Conservation (phyloP, 35 echinoderm and acorn worm genomes). For the Eucidaris tribuloides region DNA sequence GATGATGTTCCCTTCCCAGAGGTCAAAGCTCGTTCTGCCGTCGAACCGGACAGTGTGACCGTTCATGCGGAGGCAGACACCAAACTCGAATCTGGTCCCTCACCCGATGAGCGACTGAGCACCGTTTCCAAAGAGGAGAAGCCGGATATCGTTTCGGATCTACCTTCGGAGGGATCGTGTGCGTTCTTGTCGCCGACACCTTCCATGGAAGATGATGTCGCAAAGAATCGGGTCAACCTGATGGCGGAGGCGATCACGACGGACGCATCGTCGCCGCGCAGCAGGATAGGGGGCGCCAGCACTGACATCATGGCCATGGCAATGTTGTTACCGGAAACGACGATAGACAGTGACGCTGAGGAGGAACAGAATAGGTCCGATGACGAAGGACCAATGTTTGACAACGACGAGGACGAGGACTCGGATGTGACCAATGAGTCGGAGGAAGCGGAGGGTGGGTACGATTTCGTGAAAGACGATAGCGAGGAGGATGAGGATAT, state of each 20-base stretch:
- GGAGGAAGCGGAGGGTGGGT: slow-evolving; percentile 8
- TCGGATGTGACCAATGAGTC: slow-evolving; percentile 27
- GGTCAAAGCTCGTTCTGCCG: not conserved
- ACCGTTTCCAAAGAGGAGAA: slow-evolving; percentile 8
- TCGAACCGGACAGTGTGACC: too few relatives aligned
- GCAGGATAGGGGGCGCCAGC: not conserved
- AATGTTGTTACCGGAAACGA: slow-evolving; percentile 28
- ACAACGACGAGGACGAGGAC: slow-evolving; percentile 6
- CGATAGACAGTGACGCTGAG: slow-evolving; percentile 24
- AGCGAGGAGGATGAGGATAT: slow-evolving; percentile 1
- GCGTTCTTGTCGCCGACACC: slow-evolving; percentile 37
- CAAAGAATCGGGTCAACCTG: slow-evolving; percentile 17
- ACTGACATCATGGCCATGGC: slow-evolving; percentile 40
- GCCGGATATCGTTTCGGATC: slow-evolving; percentile 27
- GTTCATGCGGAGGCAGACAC: not conserved
- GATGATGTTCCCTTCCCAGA: slow-evolving; percentile 16
- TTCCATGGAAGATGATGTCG: slow-evolving; percentile 20
- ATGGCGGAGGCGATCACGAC: slow-evolving; percentile 15
- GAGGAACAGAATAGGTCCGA: not conserved
- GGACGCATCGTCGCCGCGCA: not conserved
- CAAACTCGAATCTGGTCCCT: not conserved
- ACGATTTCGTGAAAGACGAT: not conserved
- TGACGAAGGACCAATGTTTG: slow-evolving; percentile 12
- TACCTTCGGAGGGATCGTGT: slow-evolving; percentile 23
- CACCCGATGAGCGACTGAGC: not conserved